These are phyloP conservation scores for Callionymus lyra DNA, from an alignment of 2,113 vertebrate species.

Conservation along the genomic window DNA sequence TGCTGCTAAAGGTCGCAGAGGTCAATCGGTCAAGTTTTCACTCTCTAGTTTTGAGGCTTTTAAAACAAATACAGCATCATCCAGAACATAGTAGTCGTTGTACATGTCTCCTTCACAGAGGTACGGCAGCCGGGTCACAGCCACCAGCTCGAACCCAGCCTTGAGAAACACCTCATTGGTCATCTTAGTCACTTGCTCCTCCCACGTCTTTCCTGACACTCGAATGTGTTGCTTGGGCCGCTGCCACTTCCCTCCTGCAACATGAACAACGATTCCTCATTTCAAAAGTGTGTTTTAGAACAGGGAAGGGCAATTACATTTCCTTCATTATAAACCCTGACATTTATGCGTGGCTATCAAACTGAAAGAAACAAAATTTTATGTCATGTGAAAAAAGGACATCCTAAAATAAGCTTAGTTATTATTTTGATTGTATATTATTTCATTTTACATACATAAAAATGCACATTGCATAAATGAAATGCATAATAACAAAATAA, in stretches of 20 bases:
- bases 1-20: background rate
- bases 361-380: background rate
- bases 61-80: conserved; percentile 92
- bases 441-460: too few relatives aligned
- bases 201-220: conserved; percentile 86
- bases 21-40: conserved; percentile 8
- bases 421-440: too few relatives aligned
- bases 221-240: conserved; percentile 81
- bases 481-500: too few relatives aligned
- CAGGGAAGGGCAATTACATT: too few relatives aligned
- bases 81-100: conserved; percentile 90
- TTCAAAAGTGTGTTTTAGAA: too few relatives aligned
- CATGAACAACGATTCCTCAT: background rate
- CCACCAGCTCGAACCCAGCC: conserved; percentile 84
- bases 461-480: too few relatives aligned
- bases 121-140: conserved; percentile 91
- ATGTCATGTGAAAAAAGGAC: background rate
- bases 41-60: conserved; percentile 45
- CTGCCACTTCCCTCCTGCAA: conserved; percentile 87
- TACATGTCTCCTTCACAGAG: conserved; percentile 97
- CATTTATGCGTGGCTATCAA: too few relatives aligned
- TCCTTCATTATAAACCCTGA: too few relatives aligned
- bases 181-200: conserved; percentile 89
- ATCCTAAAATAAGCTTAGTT: too few relatives aligned
- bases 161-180: conserved; percentile 76